Evolutionary conservation across 2,888 invertebrate species (phyloP), one percentile per base, ranked within the genome.

Genomic region (Pinctada fucata): DNA sequence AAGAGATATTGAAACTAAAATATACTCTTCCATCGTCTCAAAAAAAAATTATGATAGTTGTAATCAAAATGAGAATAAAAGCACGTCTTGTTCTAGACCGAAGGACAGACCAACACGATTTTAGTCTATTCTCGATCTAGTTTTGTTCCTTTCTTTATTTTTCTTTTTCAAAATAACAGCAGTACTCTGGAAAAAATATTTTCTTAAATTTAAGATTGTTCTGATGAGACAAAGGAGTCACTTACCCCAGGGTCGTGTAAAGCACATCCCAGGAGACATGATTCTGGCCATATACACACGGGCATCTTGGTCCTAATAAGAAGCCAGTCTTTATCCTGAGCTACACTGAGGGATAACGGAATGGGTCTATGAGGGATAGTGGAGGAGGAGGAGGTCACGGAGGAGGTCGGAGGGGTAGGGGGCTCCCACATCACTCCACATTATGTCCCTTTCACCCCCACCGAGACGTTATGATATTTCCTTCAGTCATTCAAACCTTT

Each of bases 231-330:
- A 31, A 31, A 31, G 31, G 31, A 31, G 31, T 31, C 31, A 80
- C 80, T 80, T 75, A 80, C 80, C 80, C 75, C 77, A 68, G 74
- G 65, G 74, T 80, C 80, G 58, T 85, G 82, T 77, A 87, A 80
- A 51, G 86, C 83, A 83, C 89, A 89, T 65, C 88, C 86, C 66
- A 88, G 77, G 65, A 88, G 83, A 82, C 88, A 89, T 8, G 88
- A 82, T 64, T 89, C 88, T 3, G 88, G 88, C 85, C 88, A 85
- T 58, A 88, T 85, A 84, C 88, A 88, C 76, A 88, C 85, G 13
- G 89, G 88, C 87, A 88, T 86, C 79, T 86, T 87, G 66, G 86
- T 86, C 70, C 86, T 77, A 64, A 86, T 86, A 77, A 85, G 83
- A 78, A 86, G 80, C 81, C 83, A 86, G 77, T 86, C 86, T 78